Percentiles rank a stretch among this genome's conserved stretches.
These are phyloP conservation scores for Lytechinus variegatus DNA, from an alignment of 35 echinoderm and acorn worm genomes.

Conservation along the genomic window DNA sequence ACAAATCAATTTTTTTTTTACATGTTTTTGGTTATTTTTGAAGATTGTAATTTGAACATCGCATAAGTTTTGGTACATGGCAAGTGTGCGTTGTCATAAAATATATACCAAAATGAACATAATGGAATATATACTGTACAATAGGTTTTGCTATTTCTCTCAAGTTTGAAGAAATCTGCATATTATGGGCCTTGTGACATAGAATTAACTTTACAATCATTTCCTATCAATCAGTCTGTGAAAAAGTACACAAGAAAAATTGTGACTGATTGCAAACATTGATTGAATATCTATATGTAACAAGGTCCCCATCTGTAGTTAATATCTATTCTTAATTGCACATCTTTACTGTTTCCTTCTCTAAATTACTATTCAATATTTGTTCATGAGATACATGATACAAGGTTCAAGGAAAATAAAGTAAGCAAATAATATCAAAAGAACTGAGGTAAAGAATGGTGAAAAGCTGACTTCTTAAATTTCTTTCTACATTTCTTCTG, in stretches of 20 bases:
- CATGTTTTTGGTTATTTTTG: not conserved
- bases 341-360: not conserved
- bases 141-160: not conserved
- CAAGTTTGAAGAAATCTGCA: not conserved
- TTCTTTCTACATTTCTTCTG: not conserved
- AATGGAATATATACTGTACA: constrained; percentile 2
- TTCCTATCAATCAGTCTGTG: no score
- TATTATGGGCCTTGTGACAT: not conserved
- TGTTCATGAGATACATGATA: not conserved
- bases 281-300: no score
- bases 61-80: not conserved
- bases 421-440: not conserved
- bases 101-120: not conserved
- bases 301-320: not conserved
- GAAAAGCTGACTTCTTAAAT: not conserved
- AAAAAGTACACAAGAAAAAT: no score
- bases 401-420: not conserved
- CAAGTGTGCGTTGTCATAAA: constrained; percentile 1
- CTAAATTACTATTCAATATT: not conserved
- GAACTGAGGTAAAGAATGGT: not conserved
- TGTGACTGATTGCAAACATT: no score
- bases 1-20: not conserved
- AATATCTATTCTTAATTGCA: not conserved
- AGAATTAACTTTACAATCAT: no score
- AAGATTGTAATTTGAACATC: not conserved